These are phyloP conservation scores for Crocodylus rhombifer DNA, from an alignment of 2,797 vertebrate species.

Conservation along the genomic window DNA sequence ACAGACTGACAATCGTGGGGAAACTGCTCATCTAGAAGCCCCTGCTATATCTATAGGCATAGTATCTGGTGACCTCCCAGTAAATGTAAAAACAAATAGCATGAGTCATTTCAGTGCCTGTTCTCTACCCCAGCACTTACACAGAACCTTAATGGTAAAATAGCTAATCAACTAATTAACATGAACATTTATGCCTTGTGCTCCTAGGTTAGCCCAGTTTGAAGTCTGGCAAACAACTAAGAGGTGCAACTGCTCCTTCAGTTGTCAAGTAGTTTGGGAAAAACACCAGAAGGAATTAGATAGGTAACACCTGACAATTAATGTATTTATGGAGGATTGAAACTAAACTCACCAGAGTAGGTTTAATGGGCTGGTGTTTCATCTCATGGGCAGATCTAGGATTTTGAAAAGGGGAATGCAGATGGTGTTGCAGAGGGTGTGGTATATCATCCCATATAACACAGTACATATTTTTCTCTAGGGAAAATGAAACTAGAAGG, in stretches of 20 bases:
- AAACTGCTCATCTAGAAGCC: conserved; percentile 20
- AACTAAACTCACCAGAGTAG: neutral
- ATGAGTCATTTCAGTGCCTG: neutral
- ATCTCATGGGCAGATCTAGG: no score
- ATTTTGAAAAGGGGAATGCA: no score
- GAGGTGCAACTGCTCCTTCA: neutral
- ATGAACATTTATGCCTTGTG: neutral
- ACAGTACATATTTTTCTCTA: no score
- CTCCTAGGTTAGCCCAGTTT: neutral
- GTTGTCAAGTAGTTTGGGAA: neutral
- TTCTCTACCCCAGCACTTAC: neutral
- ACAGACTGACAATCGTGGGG: neutral
- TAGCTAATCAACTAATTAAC: neutral
- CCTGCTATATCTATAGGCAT: neutral
- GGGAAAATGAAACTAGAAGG: no score
- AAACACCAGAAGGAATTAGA: neutral
- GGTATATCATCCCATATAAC: no score
- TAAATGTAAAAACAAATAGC: neutral
- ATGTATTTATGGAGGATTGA: neutral
- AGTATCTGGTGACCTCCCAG: neutral
- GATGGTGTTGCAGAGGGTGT: no score
- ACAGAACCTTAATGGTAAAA: neutral
- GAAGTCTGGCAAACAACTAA: neutral
- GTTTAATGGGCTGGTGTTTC: no score
- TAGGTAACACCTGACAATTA: neutral